Percentiles rank a stretch among this genome's conserved stretches.
These are phyloP conservation scores for Odocoileus hemionus DNA, from an alignment of 2,113 vertebrate genomes.

Conservation along the genomic window DNA sequence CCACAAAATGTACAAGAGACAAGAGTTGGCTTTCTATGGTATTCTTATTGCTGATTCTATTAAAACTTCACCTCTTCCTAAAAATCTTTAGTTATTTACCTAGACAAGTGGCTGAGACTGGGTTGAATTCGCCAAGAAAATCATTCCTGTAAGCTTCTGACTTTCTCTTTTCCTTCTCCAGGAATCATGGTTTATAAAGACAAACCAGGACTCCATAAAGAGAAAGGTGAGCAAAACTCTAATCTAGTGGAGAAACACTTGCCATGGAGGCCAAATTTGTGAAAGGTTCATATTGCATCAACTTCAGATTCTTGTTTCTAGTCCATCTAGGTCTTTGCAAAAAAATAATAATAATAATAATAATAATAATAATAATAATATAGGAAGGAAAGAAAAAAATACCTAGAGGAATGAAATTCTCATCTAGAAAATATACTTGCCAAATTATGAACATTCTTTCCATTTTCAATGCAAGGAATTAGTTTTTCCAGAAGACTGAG, in stretches of 20 bases:
- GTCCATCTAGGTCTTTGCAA: neutral
- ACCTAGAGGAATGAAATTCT: neutral
- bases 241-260: neutral
- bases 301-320: neutral
- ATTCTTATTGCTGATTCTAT: slow-evolving; percentile 44
- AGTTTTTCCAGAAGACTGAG: neutral
- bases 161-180: slow-evolving; percentile 50
- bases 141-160: slow-evolving; percentile 25
- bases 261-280: neutral
- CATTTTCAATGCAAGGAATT: slow-evolving; percentile 19
- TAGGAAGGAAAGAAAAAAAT: neutral
- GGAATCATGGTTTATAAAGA: slow-evolving; percentile 22
- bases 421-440: slow-evolving; percentile 1
- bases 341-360: neutral
- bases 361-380: no score
- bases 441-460: slow-evolving; percentile 10
- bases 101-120: neutral
- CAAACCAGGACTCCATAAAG: slow-evolving; percentile 20
- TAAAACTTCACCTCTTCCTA: slow-evolving; percentile 42
- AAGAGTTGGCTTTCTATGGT: slow-evolving; percentile 53
- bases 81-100: slow-evolving; percentile 61
- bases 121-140: slow-evolving; percentile 41
- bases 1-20: slow-evolving; percentile 58
- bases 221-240: neutral
- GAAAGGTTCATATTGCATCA: neutral